phyloP scores from a whole-genome alignment of 1,140 invertebrate genomes.

The Ceratina calcarata region DNA sequence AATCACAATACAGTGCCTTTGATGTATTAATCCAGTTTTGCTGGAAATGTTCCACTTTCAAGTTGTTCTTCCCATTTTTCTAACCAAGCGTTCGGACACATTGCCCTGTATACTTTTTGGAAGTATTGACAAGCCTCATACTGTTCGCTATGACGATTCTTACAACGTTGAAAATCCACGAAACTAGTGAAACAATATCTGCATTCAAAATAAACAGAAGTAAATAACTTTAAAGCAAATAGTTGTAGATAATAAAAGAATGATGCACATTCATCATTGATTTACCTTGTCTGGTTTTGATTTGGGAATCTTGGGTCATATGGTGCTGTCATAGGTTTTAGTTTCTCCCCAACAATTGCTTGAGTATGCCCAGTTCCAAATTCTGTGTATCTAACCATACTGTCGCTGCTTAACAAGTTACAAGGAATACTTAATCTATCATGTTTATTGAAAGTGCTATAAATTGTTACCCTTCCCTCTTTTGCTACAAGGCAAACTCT shows the following conservation, averaged over 20 bases:
- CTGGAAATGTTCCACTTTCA: constrained; percentile 90
- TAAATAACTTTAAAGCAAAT: constrained; percentile 21
- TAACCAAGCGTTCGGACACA: constrained; percentile 95
- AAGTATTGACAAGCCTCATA: constrained; percentile 97
- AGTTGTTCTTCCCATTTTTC: constrained; percentile 96
- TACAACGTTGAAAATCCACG: constrained; percentile 96
- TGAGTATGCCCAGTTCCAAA: not conserved
- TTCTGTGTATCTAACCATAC: constrained; percentile 43
- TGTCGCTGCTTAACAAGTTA: constrained; percentile 64
- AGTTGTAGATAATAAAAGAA: not conserved
- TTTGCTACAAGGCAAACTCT: constrained; percentile 59
- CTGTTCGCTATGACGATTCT: constrained; percentile 92
- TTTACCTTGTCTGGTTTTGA: constrained; percentile 93
- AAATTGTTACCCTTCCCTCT: constrained; percentile 24
- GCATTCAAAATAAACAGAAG: constrained; percentile 28
- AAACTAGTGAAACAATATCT: constrained; percentile 93
- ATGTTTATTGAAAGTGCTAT: constrained; percentile 46
- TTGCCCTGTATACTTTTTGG: constrained; percentile 89
- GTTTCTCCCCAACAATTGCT: not conserved
- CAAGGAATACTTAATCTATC: constrained; percentile 59
- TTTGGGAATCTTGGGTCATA: constrained; percentile 98
- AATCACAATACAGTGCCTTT: not conserved
- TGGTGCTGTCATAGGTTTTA: constrained; percentile 80
- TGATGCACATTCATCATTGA: constrained; percentile 8
- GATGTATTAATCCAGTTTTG: constrained; percentile 80